Percentiles rank a stretch among this genome's conserved stretches.
Conservation (phyloP, 2,888 invertebrate genomes). For the Pristionchus mayeri region DNA sequence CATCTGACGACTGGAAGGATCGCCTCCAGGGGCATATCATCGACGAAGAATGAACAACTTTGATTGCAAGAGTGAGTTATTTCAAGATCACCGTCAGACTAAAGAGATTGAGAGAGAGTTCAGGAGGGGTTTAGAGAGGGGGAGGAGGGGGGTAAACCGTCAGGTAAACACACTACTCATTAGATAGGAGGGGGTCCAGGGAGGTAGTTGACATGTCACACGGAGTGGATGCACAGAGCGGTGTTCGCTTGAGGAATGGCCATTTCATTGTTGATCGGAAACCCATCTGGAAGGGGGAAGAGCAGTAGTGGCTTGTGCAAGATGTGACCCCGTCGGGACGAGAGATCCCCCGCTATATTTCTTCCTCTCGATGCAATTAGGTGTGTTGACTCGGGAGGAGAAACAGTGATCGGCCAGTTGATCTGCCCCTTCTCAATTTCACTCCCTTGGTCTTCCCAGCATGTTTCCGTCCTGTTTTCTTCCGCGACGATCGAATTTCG, state of each 20-base stretch:
- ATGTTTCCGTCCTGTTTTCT: conserved; percentile 23
- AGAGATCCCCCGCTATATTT: no score
- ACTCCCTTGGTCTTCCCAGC: neutral
- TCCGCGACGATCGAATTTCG: conserved; percentile 14
- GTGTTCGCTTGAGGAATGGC: conserved; percentile 18
- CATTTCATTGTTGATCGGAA: neutral
- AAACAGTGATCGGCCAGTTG: conserved; percentile 27
- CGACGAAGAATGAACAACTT: neutral
- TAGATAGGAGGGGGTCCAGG: neutral
- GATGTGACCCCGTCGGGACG: no score
- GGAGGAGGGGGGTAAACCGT: conserved; percentile 25
- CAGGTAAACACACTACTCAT: conserved; percentile 32
- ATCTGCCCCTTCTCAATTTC: neutral
- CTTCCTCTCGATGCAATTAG: no score
- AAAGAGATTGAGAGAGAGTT: conserved; percentile 26
- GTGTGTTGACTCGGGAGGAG: neutral
- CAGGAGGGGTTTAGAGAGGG: conserved; percentile 20
- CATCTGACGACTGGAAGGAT: neutral
- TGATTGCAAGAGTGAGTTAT: neutral
- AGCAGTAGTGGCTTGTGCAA: no score
- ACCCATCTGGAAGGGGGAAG: no score
- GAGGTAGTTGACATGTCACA: neutral
- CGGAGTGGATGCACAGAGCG: neutral
- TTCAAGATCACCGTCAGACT: neutral
- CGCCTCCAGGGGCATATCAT: conserved; percentile 1